These are phyloP conservation scores for Iphiclides podalirius DNA, from an alignment of 2,888 invertebrate species.

Conservation along the genomic window DNA sequence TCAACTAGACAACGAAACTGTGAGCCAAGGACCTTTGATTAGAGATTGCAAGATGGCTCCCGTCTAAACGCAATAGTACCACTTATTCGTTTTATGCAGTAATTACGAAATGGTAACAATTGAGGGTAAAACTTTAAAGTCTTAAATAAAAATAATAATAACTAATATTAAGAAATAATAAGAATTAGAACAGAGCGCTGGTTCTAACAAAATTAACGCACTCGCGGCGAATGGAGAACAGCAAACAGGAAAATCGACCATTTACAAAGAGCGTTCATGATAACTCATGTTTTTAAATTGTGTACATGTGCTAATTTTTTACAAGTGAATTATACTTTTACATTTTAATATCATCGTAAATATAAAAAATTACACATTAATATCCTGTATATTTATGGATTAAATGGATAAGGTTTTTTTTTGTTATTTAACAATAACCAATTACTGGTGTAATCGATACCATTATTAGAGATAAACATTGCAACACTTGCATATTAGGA, in stretches of 20 bases:
- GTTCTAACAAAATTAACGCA: slow-evolving; percentile 66
- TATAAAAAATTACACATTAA: background rate
- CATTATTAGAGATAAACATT: slow-evolving; percentile 25
- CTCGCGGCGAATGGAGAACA: slow-evolving; percentile 71
- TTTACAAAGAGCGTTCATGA: slow-evolving; percentile 65
- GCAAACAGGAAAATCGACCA: slow-evolving; percentile 79
- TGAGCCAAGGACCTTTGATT: slow-evolving; percentile 92
- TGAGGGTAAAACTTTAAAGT: slow-evolving; percentile 55
- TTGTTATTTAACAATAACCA: background rate
- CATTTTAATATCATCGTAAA: background rate
- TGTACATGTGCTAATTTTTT: slow-evolving; percentile 15
- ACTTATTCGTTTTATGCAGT: slow-evolving; percentile 82
- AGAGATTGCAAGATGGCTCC: slow-evolving; percentile 93
- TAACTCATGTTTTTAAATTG: slow-evolving; percentile 30
- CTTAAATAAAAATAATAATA: slow-evolving; percentile 69
- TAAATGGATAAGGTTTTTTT: background rate
- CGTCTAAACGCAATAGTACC: slow-evolving; percentile 88
- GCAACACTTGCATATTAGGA: slow-evolving; percentile 53
- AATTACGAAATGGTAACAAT: slow-evolving; percentile 54
- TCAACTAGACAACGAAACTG: slow-evolving; percentile 90
- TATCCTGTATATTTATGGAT: no score
- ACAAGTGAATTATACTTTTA: background rate
- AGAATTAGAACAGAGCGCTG: slow-evolving; percentile 61
- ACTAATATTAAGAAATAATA: slow-evolving; percentile 71
- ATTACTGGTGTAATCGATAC: slow-evolving; percentile 6